Evolutionary conservation across 2,888 invertebrate genomes (phyloP).

Genomic region (Argyresthia albistria): DNA sequence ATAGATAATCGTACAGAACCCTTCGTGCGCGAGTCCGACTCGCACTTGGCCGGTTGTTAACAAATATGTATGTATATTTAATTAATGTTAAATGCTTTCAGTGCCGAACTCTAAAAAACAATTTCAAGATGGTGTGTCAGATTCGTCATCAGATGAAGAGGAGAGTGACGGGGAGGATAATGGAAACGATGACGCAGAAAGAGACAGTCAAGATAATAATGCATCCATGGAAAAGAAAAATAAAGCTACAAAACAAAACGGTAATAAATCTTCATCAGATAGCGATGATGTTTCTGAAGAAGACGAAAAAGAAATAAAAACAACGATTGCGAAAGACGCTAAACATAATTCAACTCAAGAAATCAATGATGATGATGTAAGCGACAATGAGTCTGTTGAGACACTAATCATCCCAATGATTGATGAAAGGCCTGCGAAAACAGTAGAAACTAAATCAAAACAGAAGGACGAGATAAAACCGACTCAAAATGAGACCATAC

Average conservation of each 20-base stretch:
- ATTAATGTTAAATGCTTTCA: slow-evolving; percentile 17
- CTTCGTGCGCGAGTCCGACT: no score
- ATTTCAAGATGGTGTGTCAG: slow-evolving; percentile 52
- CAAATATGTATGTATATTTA: no score
- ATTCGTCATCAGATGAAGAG: slow-evolving; percentile 41
- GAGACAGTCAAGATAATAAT: no score
- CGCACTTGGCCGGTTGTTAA: no score
- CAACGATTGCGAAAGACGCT: slow-evolving; percentile 15
- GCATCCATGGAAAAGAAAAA: no score
- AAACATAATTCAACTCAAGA: neutral
- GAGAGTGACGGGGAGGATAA: slow-evolving; percentile 26
- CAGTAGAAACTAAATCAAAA: slow-evolving; percentile 16
- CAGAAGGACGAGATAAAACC: neutral
- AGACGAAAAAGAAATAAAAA: slow-evolving; percentile 15
- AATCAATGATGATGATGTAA: slow-evolving; percentile 13
- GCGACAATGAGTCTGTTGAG: slow-evolving; percentile 3
- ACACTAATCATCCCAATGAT: slow-evolving; percentile 10
- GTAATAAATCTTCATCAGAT: slow-evolving; percentile 10
- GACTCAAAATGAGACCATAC: neutral
- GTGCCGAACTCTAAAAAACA: slow-evolving; percentile 53
- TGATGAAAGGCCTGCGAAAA: neutral
- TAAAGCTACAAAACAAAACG: no score
- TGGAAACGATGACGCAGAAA: slow-evolving; percentile 21
- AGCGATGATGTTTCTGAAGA: slow-evolving; percentile 11
- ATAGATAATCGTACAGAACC: no score